phyloP scores from a whole-genome alignment of 2,888 invertebrate species.

The Tetanocera ferruginea region DNA sequence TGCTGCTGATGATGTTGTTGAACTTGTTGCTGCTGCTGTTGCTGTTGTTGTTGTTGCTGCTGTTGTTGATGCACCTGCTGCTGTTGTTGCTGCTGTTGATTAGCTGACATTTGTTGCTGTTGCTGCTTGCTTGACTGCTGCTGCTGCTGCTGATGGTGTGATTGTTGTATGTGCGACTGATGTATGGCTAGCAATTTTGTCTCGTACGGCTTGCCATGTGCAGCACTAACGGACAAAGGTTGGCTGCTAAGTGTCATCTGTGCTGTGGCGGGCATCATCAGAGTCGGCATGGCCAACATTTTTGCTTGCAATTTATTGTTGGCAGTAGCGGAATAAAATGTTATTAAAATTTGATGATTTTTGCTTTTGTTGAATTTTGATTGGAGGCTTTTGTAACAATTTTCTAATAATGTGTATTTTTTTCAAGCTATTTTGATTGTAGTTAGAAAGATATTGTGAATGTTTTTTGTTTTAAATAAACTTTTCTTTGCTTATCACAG shows the following conservation, averaged over 20 bases:
- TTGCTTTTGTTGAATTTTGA: conserved; percentile 36
- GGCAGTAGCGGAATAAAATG: conserved; percentile 5
- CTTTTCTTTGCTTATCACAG: conserved; percentile 68
- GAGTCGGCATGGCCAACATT: conserved; percentile 71
- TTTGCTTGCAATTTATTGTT: conserved; percentile 45
- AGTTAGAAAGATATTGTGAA: conserved; percentile 40
- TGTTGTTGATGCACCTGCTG: conserved; percentile 56
- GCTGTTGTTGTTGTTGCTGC: conserved; percentile 56
- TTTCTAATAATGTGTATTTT: conserved; percentile 38
- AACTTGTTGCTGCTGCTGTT: conserved; percentile 56
- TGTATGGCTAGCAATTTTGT: conserved; percentile 70
- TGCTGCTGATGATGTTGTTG: conserved; percentile 53
- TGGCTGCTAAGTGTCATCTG: conserved; percentile 70
- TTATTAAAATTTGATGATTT: conserved; percentile 41
- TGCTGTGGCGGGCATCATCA: conserved; percentile 71
- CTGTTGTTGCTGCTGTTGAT: conserved; percentile 62
- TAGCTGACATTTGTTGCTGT: conserved; percentile 61
- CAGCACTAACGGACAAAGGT: conserved; percentile 67
- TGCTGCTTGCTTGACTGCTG: conserved; percentile 55
- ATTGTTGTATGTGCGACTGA: conserved; percentile 69
- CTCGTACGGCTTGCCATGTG: conserved; percentile 69
- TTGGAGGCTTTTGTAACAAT: conserved; percentile 41
- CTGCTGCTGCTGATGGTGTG: conserved; percentile 53
- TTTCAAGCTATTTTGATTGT: conserved; percentile 42
- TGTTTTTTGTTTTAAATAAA: conserved; percentile 44